These are phyloP conservation scores for Micrasema longulum DNA, from an alignment of 1,140 invertebrate genomes.

Conservation along the genomic window DNA sequence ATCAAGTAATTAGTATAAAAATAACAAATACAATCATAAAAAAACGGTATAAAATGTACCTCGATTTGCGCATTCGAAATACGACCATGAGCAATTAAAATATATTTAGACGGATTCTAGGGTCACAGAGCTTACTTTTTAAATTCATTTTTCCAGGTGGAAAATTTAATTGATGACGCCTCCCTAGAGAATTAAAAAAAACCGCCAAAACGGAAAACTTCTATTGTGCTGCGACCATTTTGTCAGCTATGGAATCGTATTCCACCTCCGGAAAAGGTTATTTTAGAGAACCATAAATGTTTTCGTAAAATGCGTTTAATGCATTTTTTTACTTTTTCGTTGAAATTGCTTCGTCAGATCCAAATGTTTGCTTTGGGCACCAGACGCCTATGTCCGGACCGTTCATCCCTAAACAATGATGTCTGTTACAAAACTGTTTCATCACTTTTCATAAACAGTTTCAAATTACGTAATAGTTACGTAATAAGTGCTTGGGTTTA, in stretches of 20 bases:
- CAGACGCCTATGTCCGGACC: constrained; percentile 19
- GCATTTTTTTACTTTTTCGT: background rate
- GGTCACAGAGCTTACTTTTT: too few species aligned
- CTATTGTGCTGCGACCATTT: background rate
- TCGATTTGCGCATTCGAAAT: background rate
- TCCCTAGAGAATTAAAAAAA: background rate
- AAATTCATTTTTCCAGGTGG: too few species aligned
- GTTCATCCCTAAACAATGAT: constrained; percentile 32
- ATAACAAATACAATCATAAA: too few species aligned
- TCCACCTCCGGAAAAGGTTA: background rate
- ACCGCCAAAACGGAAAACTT: background rate
- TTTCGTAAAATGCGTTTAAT: background rate
- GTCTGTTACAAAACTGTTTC: background rate
- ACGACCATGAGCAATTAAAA: too few species aligned
- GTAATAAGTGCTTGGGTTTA: background rate
- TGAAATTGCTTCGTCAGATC: background rate
- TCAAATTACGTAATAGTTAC: background rate
- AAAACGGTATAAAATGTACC: too few species aligned
- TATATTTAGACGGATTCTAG: too few species aligned
- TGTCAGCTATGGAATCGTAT: background rate
- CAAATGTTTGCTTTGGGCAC: constrained; percentile 14
- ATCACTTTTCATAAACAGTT: background rate
- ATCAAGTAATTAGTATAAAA: too few species aligned
- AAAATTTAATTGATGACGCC: background rate
- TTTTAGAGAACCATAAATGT: background rate